phyloP scores from a whole-genome alignment of 2,113 vertebrate genomes.

The Podiceps cristatus region DNA sequence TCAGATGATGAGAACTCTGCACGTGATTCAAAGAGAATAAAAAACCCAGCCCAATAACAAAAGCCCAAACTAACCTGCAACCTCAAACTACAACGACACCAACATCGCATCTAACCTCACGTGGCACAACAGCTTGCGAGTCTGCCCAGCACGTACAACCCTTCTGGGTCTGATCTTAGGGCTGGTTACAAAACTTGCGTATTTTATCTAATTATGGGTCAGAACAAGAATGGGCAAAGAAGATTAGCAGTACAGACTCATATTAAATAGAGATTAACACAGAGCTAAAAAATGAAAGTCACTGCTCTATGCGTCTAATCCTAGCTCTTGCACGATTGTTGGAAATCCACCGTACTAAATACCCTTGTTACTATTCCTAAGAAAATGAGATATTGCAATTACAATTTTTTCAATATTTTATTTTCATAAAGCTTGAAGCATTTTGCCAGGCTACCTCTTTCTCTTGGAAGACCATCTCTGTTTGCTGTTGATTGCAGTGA shows the following conservation, averaged over 20 bases:
- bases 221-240: slow-evolving; percentile 10
- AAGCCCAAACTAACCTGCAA: not conserved
- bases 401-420: not conserved
- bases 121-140: not conserved
- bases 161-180: not conserved
- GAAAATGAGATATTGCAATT: not conserved
- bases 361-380: not conserved
- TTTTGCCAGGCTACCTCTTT: not conserved
- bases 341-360: not conserved
- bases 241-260: slow-evolving; percentile 28
- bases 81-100: not conserved
- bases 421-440: not conserved
- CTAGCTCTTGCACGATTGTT: not conserved
- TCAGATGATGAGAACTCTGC: slow-evolving; percentile 9
- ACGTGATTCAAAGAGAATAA: not conserved
- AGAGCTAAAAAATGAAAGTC: slow-evolving; percentile 25
- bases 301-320: not conserved
- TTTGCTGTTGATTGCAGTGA: slow-evolving; percentile 77
- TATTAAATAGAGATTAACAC: slow-evolving; percentile 49
- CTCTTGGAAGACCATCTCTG: slow-evolving; percentile 5
- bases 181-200: not conserved
- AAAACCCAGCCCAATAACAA: not conserved
- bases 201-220: slow-evolving; percentile 50
- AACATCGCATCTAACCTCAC: not conserved
- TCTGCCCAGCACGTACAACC: not conserved